phyloP scores from a whole-genome alignment of 2,113 vertebrate genomes.

The Stigmatopora nigra region DNA sequence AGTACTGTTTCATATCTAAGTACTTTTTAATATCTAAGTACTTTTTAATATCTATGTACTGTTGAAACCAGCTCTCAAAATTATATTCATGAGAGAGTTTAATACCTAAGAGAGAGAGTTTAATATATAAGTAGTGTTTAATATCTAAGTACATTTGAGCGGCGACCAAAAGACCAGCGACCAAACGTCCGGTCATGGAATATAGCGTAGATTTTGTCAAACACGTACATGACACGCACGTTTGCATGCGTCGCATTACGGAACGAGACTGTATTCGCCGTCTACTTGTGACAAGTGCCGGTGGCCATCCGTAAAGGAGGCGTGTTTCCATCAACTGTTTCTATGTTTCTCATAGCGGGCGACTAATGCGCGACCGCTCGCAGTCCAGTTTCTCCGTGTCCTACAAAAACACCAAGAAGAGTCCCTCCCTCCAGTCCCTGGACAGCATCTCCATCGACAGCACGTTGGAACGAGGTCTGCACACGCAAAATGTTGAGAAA shows the following conservation, averaged over 20 bases:
- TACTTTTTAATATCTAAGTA: too few relatives aligned
- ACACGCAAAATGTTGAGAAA: not conserved
- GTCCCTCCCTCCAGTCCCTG: constrained; percentile 87
- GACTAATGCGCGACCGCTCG: constrained; percentile 81
- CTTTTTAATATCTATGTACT: too few relatives aligned
- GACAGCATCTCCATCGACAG: constrained; percentile 91
- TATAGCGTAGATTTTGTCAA: constrained; percentile 6
- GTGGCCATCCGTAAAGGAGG: not conserved
- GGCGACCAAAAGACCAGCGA: too few relatives aligned
- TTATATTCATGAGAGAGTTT: too few relatives aligned
- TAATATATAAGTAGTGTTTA: too few relatives aligned
- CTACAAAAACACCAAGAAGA: constrained; percentile 91
- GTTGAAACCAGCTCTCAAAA: too few relatives aligned
- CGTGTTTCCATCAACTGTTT: not conserved
- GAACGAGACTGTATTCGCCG: constrained; percentile 5
- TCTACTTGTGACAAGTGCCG: constrained; percentile 5
- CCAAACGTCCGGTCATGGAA: too few relatives aligned
- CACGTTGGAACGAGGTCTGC: constrained; percentile 81
- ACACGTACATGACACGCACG: constrained; percentile 13
- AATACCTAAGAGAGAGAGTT: too few relatives aligned
- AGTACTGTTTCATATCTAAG: too few relatives aligned
- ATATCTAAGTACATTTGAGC: too few relatives aligned
- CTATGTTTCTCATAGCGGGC: constrained; percentile 71
- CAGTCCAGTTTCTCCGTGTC: constrained; percentile 82
- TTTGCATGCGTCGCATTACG: constrained; percentile 37